Base-by-base conservation (phyloP, 1,140 invertebrate species). In the Zaprionus tsacasi region DNA sequence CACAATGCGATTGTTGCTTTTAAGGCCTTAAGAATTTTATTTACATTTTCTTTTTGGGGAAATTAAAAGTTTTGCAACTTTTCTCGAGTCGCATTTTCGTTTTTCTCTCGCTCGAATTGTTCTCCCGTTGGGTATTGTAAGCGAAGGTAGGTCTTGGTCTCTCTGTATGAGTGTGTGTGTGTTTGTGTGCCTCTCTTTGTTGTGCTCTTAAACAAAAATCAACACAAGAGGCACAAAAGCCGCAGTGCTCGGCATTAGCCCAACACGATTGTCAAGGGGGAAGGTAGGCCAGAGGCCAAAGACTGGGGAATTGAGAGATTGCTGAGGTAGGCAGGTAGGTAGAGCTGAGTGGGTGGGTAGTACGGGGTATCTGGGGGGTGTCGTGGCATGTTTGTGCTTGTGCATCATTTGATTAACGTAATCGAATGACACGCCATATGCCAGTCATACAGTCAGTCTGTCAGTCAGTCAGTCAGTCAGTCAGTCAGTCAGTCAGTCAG, bases 391-490 rank as follows among this genome's bases (percentile, higher is more conserved):
- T 76, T 78, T 77, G 79, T 87, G 82, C 81, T 87, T 87, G 85
- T 89, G 80, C 81, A 88, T 88, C 81, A 88, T 88, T 89, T 88
- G 85, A 88, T 88, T 88, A 88, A 89, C 85, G 85, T 88, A 88
- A 88, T 88, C 81, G 81, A 88, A 88, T 88, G 75, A 77, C 70
- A 68, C 58, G 64, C 64, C 70, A 77, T 73, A 77, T 73, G 70
- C 70, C 74, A 77, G 38, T 77, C 85, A 88, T 25, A 73, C 70
- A 72, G 70, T 66, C 59, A 79, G 10, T 58, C 57, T 52, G 60
- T 78, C 83, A 76, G 69, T 78, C 76, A 33, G 25, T 65, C 54
- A 71, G 7, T 52, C 57, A 65, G 72, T 71, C 82, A 78, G n/a
- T n/a, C n/a, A n/a, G n/a, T n/a, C 70, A 72, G 70, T 66, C 59